A percentile compares a stretch with the other conserved stretches of the same genome.
Evolutionary conservation across 2,113 vertebrate genomes (phyloP).

Genomic region (Eonycteris spelaea): DNA sequence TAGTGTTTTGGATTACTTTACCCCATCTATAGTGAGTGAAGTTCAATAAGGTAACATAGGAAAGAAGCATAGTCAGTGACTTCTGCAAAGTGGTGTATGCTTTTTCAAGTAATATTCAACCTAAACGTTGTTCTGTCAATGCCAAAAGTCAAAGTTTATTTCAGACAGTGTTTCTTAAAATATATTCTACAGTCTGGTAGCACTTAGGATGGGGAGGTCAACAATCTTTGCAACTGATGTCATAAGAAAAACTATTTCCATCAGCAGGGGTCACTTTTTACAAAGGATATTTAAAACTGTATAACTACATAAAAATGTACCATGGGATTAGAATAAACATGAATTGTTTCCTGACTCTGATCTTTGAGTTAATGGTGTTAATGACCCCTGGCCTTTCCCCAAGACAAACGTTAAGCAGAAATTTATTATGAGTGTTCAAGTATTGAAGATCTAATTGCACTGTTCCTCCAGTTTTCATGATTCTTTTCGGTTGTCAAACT

Average conservation of each 20-base stretch:
- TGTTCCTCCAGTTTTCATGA: background rate
- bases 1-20: background rate
- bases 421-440: background rate
- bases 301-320: background rate
- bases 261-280: background rate
- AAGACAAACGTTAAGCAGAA: background rate
- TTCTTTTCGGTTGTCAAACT: background rate
- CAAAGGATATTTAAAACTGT: background rate
- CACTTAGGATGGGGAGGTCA: background rate
- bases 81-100: background rate
- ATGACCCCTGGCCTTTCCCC: background rate
- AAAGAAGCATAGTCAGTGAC: background rate
- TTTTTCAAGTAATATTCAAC: background rate
- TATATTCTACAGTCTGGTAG: background rate
- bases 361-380: background rate
- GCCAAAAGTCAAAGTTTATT: background rate
- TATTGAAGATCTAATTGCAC: background rate
- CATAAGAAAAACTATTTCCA: background rate
- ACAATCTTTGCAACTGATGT: background rate
- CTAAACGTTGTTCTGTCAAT: background rate
- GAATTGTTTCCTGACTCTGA: background rate
- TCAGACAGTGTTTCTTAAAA: background rate
- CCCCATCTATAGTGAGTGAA: background rate
- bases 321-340: background rate
- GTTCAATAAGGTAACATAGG: background rate